Evolutionary conservation across 2,797 vertebrate genomes (phyloP).

Genomic region (Diplodus sargus): DNA sequence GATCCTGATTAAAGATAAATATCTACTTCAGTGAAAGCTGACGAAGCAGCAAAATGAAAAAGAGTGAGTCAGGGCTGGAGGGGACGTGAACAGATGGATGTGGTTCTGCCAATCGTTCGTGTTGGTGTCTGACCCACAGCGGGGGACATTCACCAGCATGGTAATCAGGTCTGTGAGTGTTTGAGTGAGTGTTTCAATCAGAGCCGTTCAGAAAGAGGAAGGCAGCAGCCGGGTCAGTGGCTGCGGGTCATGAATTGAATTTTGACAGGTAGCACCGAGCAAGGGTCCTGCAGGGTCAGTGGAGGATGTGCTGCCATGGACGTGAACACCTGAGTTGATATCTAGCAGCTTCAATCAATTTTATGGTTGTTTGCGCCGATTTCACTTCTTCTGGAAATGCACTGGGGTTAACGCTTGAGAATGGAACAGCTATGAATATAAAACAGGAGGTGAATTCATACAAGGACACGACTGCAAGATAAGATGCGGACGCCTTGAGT

Average conservation of each 20-base stretch:
- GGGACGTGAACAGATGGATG: conserved; percentile 84
- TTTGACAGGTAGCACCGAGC: conserved; percentile 79
- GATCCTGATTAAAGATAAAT: conserved; percentile 35
- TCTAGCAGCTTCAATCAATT: conserved; percentile 76
- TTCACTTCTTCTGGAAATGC: conserved; percentile 71
- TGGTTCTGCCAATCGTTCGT: conserved; percentile 81
- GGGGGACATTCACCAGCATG: conserved; percentile 78
- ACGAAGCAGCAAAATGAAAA: conserved; percentile 79
- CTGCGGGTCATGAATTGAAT: conserved; percentile 74
- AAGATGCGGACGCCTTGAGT: background rate
- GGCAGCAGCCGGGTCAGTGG: conserved; percentile 69
- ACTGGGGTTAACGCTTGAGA: conserved; percentile 62
- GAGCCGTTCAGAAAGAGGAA: conserved; percentile 56
- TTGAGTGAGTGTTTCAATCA: conserved; percentile 78
- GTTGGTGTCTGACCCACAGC: conserved; percentile 85
- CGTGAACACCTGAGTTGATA: conserved; percentile 75
- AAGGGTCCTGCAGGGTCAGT: conserved; percentile 78
- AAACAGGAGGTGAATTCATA: conserved; percentile 55
- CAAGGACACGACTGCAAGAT: conserved; percentile 33
- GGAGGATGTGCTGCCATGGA: conserved; percentile 69
- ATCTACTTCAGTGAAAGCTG: conserved; percentile 77
- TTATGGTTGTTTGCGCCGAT: conserved; percentile 75
- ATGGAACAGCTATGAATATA: conserved; percentile 78
- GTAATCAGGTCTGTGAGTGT: conserved; percentile 68
- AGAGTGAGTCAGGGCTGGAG: conserved; percentile 64